A percentile compares a stretch with the other conserved stretches of the same genome.
These are phyloP conservation scores for Paradisaea rubra DNA, from an alignment of 2,113 vertebrate genomes.

Conservation along the genomic window DNA sequence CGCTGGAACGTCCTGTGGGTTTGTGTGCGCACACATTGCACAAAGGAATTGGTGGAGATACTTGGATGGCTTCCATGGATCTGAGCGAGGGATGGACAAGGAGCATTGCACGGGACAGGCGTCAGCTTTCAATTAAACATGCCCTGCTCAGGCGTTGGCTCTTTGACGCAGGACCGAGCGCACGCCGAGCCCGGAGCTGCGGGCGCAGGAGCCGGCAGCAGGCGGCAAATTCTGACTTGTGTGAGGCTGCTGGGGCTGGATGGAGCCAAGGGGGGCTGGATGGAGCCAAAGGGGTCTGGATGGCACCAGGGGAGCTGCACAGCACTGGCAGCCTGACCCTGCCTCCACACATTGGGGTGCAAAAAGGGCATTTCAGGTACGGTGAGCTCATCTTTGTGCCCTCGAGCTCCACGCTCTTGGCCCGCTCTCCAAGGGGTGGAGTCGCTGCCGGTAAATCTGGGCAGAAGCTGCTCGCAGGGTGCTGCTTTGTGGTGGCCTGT, in stretches of 20 bases:
- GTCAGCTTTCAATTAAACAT: not conserved
- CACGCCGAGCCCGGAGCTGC: not conserved
- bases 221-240: accelerated
- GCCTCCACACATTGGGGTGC: not conserved
- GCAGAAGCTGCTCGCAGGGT: not conserved
- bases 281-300: not conserved
- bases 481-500: not conserved
- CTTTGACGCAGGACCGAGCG: not conserved
- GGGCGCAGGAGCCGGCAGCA: not conserved
- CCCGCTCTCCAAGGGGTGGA: accelerated
- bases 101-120: not conserved
- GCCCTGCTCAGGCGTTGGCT: not conserved
- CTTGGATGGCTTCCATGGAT: not conserved
- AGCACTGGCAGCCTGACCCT: no score
- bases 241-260: accelerated
- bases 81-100: not conserved
- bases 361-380: not conserved
- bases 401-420: accelerated
- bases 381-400: not conserved
- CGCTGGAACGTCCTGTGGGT: not conserved
- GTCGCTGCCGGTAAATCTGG: accelerated
- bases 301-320: not conserved
- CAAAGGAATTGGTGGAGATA: not conserved
- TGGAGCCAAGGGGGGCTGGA: not conserved
- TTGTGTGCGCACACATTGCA: not conserved